These are phyloP conservation scores for Phorcus lineatus DNA, from an alignment of 2,888 invertebrate genomes.

Conservation along the genomic window DNA sequence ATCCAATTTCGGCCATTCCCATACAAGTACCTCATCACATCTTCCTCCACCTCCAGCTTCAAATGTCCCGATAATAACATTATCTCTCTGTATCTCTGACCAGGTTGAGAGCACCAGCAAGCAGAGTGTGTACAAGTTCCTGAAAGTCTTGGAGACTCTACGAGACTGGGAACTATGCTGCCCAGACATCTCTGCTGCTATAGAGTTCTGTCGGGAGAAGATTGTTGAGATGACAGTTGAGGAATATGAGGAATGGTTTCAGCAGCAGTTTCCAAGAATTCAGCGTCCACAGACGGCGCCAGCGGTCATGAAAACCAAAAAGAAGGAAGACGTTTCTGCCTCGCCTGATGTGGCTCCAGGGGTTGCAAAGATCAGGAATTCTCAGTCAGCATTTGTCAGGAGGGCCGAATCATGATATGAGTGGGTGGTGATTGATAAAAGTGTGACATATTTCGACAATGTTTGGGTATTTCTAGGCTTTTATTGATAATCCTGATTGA, in stretches of 20 bases:
- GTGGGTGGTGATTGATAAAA: neutral
- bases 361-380: neutral
- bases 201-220: constrained; percentile 74
- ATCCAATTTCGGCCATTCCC: too few species aligned
- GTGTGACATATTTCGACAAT: too few species aligned
- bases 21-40: too few species aligned
- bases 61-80: neutral
- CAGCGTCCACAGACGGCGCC: constrained; percentile 70
- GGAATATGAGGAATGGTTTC: constrained; percentile 74
- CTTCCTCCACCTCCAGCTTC: too few species aligned
- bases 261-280: constrained; percentile 68
- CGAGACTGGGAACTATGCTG: constrained; percentile 74
- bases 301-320: constrained; percentile 30
- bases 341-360: neutral
- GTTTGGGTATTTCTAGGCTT: too few species aligned
- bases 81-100: constrained; percentile 16
- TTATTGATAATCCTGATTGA: too few species aligned
- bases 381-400: constrained; percentile 27
- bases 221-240: constrained; percentile 74
- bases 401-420: constrained; percentile 13
- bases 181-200: constrained; percentile 73
- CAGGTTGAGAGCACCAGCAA: constrained; percentile 72
- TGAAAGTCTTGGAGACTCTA: constrained; percentile 69
- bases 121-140: constrained; percentile 72
- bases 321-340: neutral